Conservation (phyloP, 2,888 invertebrate genomes). For the Nomada ferruginata region DNA sequence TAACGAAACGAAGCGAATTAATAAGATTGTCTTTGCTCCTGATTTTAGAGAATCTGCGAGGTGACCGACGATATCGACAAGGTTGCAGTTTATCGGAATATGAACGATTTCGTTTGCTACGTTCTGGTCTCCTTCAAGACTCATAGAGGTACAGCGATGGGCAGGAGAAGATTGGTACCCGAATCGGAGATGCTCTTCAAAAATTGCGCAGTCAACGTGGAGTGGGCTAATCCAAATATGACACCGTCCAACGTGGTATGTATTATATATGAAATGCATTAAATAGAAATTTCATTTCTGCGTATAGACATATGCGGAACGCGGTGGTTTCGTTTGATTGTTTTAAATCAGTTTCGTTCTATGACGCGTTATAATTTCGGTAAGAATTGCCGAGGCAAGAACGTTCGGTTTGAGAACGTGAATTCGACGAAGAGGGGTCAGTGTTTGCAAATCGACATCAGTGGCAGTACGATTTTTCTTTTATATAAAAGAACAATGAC, state of each 20-base stretch:
- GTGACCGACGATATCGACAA: constrained; percentile 76
- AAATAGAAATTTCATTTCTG: not conserved
- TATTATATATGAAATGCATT: constrained; percentile 12
- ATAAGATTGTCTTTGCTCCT: not conserved
- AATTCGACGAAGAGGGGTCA: constrained; percentile 40
- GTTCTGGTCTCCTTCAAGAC: constrained; percentile 90
- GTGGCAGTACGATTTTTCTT: constrained; percentile 48
- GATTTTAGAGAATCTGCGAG: constrained; percentile 75
- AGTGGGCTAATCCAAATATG: constrained; percentile 80
- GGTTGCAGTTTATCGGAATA: constrained; percentile 74
- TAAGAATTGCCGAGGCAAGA: not conserved
- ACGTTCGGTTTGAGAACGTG: too few species aligned
- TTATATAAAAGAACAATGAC: constrained; percentile 74
- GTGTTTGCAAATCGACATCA: constrained; percentile 40
- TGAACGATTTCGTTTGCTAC: constrained; percentile 84
- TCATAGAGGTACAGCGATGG: constrained; percentile 88
- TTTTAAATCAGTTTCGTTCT: too few species aligned
- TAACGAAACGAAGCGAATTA: too few species aligned
- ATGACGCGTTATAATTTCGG: too few species aligned
- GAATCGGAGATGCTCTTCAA: constrained; percentile 74
- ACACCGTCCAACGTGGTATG: constrained; percentile 77
- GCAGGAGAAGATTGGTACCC: constrained; percentile 86
- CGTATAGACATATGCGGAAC: too few species aligned
- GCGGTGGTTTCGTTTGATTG: too few species aligned
- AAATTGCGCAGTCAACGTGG: constrained; percentile 74